Percentiles rank a stretch among this genome's conserved stretches.
These are phyloP conservation scores for Pelobates cultripes DNA, from an alignment of 2,797 vertebrate genomes.

Conservation along the genomic window DNA sequence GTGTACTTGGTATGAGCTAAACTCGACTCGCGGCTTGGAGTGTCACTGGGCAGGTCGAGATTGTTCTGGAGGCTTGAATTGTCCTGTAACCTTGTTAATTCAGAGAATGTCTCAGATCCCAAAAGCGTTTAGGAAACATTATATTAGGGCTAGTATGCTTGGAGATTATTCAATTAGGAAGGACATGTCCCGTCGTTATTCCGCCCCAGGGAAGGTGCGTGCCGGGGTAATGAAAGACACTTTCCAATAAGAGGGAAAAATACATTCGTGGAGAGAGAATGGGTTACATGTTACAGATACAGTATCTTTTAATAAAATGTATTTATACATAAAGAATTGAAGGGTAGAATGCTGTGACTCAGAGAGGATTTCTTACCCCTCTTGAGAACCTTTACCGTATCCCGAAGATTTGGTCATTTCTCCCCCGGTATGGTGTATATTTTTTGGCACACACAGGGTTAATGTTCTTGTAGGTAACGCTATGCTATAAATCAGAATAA, in stretches of 20 bases:
- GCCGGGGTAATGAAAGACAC: constrained; percentile 6
- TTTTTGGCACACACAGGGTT: too few species aligned
- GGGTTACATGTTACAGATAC: too few species aligned
- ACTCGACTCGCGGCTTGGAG: constrained; percentile 4
- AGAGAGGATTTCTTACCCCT: too few species aligned
- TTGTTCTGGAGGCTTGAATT: constrained; percentile 34
- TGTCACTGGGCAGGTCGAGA: constrained; percentile 7
- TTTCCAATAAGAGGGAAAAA: not conserved
- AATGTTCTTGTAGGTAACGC: too few species aligned
- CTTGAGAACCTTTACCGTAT: too few species aligned
- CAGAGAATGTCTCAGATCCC: constrained; percentile 29
- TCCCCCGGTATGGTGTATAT: too few species aligned
- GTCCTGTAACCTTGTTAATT: constrained; percentile 38
- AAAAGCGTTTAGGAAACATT: constrained; percentile 37
- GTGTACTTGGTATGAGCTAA: not conserved
- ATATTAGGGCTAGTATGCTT: constrained; percentile 18
- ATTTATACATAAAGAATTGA: too few species aligned
- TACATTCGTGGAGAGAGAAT: not conserved
- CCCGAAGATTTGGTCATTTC: too few species aligned
- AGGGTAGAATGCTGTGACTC: too few species aligned
- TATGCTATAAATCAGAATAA: too few species aligned
- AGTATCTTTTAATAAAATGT: too few species aligned
- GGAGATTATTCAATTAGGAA: constrained; percentile 39
- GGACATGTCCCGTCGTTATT: constrained; percentile 23
- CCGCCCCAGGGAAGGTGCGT: constrained; percentile 27